phyloP scores from a whole-genome alignment of 2,888 invertebrate species.

The Conomelus anceps region DNA sequence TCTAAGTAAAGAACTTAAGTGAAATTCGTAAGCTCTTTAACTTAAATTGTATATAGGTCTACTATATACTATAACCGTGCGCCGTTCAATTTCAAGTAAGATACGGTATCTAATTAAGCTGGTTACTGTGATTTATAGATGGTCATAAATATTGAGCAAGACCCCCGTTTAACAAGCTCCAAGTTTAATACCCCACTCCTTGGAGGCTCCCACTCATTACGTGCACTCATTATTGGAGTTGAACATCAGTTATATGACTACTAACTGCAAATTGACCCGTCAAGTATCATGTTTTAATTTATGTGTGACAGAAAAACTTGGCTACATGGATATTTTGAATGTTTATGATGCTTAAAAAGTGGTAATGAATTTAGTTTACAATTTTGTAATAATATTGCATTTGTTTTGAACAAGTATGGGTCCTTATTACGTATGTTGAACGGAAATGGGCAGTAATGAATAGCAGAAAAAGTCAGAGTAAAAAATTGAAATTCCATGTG shows the following conservation, averaged over 20 bases:
- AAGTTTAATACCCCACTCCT: neutral
- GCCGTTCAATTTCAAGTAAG: neutral
- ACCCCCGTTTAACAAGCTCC: conserved; percentile 4
- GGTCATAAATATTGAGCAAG: neutral
- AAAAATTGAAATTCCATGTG: too few species aligned
- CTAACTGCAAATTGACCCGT: too few species aligned
- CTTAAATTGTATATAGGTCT: neutral
- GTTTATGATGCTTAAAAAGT: neutral
- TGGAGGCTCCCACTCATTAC: neutral
- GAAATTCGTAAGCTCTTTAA: neutral
- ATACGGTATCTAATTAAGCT: conserved; percentile 4
- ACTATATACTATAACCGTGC: neutral
- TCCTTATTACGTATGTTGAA: too few species aligned
- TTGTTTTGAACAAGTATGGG: too few species aligned
- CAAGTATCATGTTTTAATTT: neutral
- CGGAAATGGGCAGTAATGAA: too few species aligned
- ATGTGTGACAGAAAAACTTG: neutral
- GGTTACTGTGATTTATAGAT: conserved; percentile 3
- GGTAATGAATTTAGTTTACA: too few species aligned
- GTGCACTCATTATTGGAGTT: too few species aligned
- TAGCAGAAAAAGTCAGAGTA: too few species aligned
- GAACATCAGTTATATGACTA: too few species aligned
- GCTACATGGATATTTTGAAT: neutral
- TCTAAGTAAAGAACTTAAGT: too few species aligned
- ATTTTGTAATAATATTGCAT: too few species aligned